These are phyloP conservation scores for Trypoxylon attenuatum DNA, from an alignment of 2,888 invertebrate genomes.

Conservation along the genomic window DNA sequence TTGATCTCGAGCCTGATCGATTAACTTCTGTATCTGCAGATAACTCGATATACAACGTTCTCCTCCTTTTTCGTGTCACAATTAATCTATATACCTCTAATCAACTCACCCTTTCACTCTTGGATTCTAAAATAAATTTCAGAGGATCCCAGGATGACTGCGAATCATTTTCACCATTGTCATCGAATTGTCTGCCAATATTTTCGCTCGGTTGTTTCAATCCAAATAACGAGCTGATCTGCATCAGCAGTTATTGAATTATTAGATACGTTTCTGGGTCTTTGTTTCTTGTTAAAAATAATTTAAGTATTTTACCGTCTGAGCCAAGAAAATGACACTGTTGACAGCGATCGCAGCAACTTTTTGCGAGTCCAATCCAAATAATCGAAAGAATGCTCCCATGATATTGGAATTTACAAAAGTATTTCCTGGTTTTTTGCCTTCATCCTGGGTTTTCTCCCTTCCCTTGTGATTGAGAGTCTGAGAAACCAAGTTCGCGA, in stretches of 20 bases:
- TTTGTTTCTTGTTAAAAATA: not conserved
- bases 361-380: slow-evolving; percentile 86
- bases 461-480: slow-evolving; percentile 74
- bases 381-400: slow-evolving; percentile 79
- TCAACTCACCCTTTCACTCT: slow-evolving; percentile 77
- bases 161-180: not conserved
- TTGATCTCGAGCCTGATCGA: slow-evolving; percentile 79
- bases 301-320: slow-evolving; percentile 79
- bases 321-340: slow-evolving; percentile 88
- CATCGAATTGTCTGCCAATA: slow-evolving; percentile 14
- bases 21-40: slow-evolving; percentile 73
- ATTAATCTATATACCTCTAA: too few relatives aligned
- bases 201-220: slow-evolving; percentile 72
- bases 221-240: slow-evolving; percentile 80
- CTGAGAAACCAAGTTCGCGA: slow-evolving; percentile 79
- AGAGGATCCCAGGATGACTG: slow-evolving; percentile 71
- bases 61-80: too few relatives aligned
- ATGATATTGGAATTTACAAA: slow-evolving; percentile 66
- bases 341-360: slow-evolving; percentile 89
- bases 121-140: slow-evolving; percentile 81
- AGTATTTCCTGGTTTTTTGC: slow-evolving; percentile 27
- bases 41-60: too few relatives aligned
- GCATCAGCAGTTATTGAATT: slow-evolving; percentile 57
- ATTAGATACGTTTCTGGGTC: too few relatives aligned
- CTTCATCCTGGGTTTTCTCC: slow-evolving; percentile 55